Evolutionary conservation across 1,140 invertebrate genomes (phyloP).

Genomic region (Cotesia typhae): DNA sequence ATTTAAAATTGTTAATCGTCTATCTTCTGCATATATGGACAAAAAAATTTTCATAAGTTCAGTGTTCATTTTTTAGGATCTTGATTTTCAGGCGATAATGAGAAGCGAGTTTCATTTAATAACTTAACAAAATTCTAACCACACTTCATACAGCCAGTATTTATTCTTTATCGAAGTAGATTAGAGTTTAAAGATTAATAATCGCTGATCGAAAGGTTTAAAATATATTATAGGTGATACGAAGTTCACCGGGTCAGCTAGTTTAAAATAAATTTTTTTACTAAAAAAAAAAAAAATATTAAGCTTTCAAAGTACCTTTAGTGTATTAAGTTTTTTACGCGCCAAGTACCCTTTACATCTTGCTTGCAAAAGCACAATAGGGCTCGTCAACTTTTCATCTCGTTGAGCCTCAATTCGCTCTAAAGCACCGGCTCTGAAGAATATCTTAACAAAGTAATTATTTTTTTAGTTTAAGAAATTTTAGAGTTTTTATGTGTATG

Average conservation of each 20-base stretch:
- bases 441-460: slow-evolving; percentile 73
- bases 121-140: no score
- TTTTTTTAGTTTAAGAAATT: slow-evolving; percentile 1
- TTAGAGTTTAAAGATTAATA: slow-evolving; percentile 70
- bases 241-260: no score
- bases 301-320: slow-evolving; percentile 70
- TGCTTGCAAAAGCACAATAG: slow-evolving; percentile 85
- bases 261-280: background rate
- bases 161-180: no score
- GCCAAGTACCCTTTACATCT: slow-evolving; percentile 86
- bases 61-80: no score
- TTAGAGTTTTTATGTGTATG: background rate
- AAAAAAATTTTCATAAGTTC: no score
- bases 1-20: no score
- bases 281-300: background rate
- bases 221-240: no score
- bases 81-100: no score
- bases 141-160: no score
- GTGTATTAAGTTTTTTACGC: slow-evolving; percentile 79
- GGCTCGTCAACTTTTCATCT: slow-evolving; percentile 86
- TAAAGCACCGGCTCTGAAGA: slow-evolving; percentile 89
- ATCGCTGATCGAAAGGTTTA: no score
- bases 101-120: no score
- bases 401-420: slow-evolving; percentile 86
- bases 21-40: no score